These are phyloP conservation scores for Meandrina meandrites DNA, from an alignment of 92 coral and sea anemone species.

Conservation along the genomic window DNA sequence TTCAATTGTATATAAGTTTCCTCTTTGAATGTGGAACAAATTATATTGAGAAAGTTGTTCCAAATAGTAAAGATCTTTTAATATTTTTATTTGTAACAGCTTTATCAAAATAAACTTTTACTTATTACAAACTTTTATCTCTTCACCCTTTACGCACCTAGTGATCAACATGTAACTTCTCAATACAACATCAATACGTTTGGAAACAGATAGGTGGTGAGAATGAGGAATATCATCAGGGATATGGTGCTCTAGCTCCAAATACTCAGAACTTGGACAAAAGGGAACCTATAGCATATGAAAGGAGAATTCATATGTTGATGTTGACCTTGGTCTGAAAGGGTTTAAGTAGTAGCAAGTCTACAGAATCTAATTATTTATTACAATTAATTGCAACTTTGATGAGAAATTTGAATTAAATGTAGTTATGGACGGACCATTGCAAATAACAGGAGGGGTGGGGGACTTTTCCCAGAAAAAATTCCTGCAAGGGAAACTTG, in stretches of 20 bases:
- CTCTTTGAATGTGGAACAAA: background rate
- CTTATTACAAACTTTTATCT: background rate
- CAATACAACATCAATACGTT: background rate
- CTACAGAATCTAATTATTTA: background rate
- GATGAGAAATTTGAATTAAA: background rate
- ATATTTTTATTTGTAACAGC: background rate
- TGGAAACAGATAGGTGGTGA: background rate
- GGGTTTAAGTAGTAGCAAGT: background rate
- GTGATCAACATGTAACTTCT: background rate
- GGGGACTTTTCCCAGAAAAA: too few species aligned
- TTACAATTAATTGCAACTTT: too few species aligned
- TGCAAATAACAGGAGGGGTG: too few species aligned
- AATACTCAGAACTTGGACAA: background rate
- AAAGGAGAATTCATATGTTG: background rate
- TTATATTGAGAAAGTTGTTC: background rate
- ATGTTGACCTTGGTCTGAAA: background rate
- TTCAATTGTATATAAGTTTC: background rate
- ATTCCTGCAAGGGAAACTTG: too few species aligned
- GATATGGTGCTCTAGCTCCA: background rate
- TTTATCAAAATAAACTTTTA: background rate
- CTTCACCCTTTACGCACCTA: background rate
- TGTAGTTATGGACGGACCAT: too few species aligned
- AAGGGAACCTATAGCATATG: background rate
- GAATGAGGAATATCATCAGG: background rate
- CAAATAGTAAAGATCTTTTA: background rate